These are phyloP conservation scores for Parnassius orleans DNA, from an alignment of 2,888 invertebrate genomes.

Conservation along the genomic window DNA sequence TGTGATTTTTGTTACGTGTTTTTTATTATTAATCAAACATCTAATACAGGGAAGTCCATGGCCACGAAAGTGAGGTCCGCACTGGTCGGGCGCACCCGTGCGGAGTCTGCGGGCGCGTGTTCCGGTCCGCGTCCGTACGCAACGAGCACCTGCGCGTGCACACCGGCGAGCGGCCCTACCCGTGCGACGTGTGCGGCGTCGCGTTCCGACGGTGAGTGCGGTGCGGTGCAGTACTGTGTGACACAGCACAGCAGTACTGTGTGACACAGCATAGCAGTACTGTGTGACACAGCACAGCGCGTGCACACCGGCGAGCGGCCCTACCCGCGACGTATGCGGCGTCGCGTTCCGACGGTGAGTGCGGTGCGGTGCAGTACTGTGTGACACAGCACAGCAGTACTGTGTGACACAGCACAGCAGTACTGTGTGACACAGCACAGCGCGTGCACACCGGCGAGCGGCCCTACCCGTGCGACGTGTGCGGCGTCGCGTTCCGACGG, in stretches of 20 bases:
- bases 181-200: conserved; percentile 63
- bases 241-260: too few relatives aligned
- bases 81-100: conserved; percentile 39
- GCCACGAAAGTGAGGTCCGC: conserved; percentile 25
- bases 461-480: too few relatives aligned
- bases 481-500: too few relatives aligned
- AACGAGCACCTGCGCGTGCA: conserved; percentile 59
- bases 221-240: background rate
- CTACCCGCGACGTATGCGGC: conserved; percentile 45
- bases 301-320: background rate
- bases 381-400: conserved; percentile 41
- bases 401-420: conserved; percentile 43
- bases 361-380: background rate
- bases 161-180: conserved; percentile 59
- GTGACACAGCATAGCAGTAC: too few relatives aligned
- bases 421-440: too few relatives aligned
- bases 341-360: conserved; percentile 50
- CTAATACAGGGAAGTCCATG: conserved; percentile 34
- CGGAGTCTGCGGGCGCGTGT: conserved; percentile 49
- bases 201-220: conserved; percentile 47
- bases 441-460: too few relatives aligned
- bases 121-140: conserved; percentile 54
- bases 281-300: too few relatives aligned
- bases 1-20: background rate
- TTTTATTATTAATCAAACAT: too few relatives aligned